A percentile compares a stretch with the other conserved stretches of the same genome.
Conservation (phyloP, 2,797 vertebrate genomes). For the Monodelphis domestica region DNA sequence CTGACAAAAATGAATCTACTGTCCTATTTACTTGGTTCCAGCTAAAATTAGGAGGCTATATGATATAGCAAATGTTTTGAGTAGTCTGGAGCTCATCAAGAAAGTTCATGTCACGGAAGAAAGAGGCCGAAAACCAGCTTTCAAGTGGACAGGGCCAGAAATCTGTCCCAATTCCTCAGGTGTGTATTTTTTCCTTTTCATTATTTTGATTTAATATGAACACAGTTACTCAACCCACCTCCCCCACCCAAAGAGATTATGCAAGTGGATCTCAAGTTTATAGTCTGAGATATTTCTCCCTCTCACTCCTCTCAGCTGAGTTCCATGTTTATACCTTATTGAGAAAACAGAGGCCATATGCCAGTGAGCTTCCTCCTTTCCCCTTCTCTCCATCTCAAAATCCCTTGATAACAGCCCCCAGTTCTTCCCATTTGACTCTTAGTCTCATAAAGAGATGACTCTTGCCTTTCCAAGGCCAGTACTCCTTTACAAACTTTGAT, state of each 20-base stretch:
- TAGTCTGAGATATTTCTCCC: background rate
- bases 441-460: background rate
- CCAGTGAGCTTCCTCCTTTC: background rate
- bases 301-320: background rate
- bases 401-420: background rate
- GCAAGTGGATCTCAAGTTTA: background rate
- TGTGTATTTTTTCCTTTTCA: slow-evolving; percentile 74
- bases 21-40: slow-evolving; percentile 78
- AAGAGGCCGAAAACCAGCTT: slow-evolving; percentile 94
- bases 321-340: background rate
- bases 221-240: background rate
- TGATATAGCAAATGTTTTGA: slow-evolving; percentile 97
- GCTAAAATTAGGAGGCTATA: slow-evolving; percentile 97
- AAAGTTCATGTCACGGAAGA: slow-evolving; percentile 96
- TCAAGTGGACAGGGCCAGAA: slow-evolving; percentile 94
- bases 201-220: slow-evolving; percentile 20
- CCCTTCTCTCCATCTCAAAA: background rate
- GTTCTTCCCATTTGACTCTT: background rate
- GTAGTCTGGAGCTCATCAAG: slow-evolving; percentile 95
- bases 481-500: background rate
- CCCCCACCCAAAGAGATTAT: background rate
- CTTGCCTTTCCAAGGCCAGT: background rate
- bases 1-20: slow-evolving; percentile 12
- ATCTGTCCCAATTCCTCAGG: slow-evolving; percentile 87
- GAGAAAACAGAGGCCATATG: background rate